Base-by-base conservation (phyloP, 1,140 invertebrate genomes). In the Bombus superbus region DNA sequence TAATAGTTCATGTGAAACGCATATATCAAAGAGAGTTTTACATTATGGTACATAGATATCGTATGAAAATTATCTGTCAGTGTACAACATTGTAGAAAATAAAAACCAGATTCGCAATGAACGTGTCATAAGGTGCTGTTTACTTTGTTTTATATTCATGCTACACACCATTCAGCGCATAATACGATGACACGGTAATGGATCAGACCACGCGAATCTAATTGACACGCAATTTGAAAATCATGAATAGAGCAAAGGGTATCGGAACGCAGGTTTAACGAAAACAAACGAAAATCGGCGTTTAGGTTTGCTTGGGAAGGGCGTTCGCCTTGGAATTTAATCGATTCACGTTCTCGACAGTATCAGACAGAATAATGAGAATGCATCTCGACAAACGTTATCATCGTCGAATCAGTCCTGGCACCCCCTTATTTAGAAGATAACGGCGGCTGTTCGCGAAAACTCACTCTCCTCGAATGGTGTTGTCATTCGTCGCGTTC, bases 281-380 rank as follows among this genome's bases (percentile, higher is more conserved):
- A 42, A 42, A 68, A 25, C 59, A 35, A 78, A 53, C 25, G 35
- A 38, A 78, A 53, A 83, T n/a, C 82, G 11, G 25, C 13, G 38
- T 18, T 71, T 22, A 32, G 25, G 59, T 47, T 71, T 81, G 77
- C 76, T 53, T 44, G 81, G 86, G 79, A 32, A 32, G 74, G 81
- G 83, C 77, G 64, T 83, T 80, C 85, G 15, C 44, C 15, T 5
- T 47, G 87, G 86, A 83, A 92, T 92, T 92, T 85, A 92, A 92
- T 92, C 90, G 91, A 92, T 92, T 83, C 81, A 75, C 79, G 78
- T 62, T 73, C 76, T 75, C 84, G 90, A 92, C 90, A 76, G 69
- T 91, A 91, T 91, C 91, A 86, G 57, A 57, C 87, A 90, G 81
- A 92, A 87, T 91, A 91, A 91, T 89, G 90, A 88, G 89, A 88